Percentiles rank a stretch among this genome's conserved stretches.
Conservation (phyloP, 2,888 invertebrate genomes). For the Apodemia duryi region DNA sequence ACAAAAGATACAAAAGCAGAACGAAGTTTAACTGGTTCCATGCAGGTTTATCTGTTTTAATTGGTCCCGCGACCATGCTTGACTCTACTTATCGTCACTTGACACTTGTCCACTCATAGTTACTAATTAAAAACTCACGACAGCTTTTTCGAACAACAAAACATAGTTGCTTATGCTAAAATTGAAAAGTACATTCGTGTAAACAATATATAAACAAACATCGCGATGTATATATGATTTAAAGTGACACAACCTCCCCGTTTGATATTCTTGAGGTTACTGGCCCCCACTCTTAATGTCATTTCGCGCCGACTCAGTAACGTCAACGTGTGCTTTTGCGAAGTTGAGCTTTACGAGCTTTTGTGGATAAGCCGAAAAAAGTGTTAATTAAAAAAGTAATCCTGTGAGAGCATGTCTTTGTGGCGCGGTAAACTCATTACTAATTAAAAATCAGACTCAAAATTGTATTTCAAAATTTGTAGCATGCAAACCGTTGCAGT, state of each 20-base stretch:
- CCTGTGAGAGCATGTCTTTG: slow-evolving; percentile 14
- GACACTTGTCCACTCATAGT: slow-evolving; percentile 44
- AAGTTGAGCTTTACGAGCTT: slow-evolving; percentile 42
- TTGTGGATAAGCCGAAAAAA: slow-evolving; percentile 35
- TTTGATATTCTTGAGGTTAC: slow-evolving; percentile 58
- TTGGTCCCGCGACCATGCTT: slow-evolving; percentile 67
- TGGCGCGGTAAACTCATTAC: slow-evolving; percentile 11
- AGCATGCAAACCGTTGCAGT: neutral
- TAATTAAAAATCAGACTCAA: slow-evolving; percentile 4
- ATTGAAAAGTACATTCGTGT: slow-evolving; percentile 26
- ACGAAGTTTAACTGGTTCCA: slow-evolving; percentile 64
- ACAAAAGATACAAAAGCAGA: slow-evolving; percentile 64
- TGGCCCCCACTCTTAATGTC: slow-evolving; percentile 64
- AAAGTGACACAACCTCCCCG: slow-evolving; percentile 62
- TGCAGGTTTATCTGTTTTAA: slow-evolving; percentile 64
- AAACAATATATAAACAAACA: slow-evolving; percentile 47
- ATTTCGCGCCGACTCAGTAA: slow-evolving; percentile 76
- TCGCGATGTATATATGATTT: slow-evolving; percentile 57
- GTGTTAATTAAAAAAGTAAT: slow-evolving; percentile 18
- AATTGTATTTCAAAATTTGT: neutral
- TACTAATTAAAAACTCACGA: slow-evolving; percentile 22
- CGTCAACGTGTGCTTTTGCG: slow-evolving; percentile 50
- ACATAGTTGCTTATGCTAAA: slow-evolving; percentile 6
- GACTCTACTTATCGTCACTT: slow-evolving; percentile 58
- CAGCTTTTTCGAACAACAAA: slow-evolving; percentile 5